Evolutionary conservation across 2,888 invertebrate species (phyloP).

Genomic region (Drosophila buzzatii): DNA sequence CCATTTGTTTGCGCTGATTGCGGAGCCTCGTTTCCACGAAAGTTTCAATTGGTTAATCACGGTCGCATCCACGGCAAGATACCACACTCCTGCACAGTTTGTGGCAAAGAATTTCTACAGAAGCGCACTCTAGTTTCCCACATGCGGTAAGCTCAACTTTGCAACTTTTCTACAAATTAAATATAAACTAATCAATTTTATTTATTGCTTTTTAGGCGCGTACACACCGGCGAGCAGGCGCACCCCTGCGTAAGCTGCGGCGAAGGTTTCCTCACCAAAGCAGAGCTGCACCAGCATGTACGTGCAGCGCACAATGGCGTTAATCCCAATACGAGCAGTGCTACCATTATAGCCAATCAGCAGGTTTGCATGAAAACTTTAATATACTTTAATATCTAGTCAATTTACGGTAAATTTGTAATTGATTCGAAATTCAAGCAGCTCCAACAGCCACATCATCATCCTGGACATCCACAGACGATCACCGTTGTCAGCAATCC

Average conservation of each 20-base stretch:
- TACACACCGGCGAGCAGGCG: slow-evolving; percentile 91
- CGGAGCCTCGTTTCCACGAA: slow-evolving; percentile 92
- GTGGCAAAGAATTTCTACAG: slow-evolving; percentile 94
- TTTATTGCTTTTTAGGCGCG: slow-evolving; percentile 83
- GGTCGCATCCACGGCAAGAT: slow-evolving; percentile 92
- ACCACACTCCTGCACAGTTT: slow-evolving; percentile 92
- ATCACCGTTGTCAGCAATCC: slow-evolving; percentile 85
- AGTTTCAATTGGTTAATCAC: slow-evolving; percentile 94
- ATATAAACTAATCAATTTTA: not conserved
- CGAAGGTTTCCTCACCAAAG: slow-evolving; percentile 90
- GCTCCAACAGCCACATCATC: slow-evolving; percentile 84
- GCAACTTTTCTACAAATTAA: not conserved
- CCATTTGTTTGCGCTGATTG: slow-evolving; percentile 98
- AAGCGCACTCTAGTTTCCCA: slow-evolving; percentile 93
- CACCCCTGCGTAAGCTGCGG: slow-evolving; percentile 91
- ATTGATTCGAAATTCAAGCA: slow-evolving; percentile 83
- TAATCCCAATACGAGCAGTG: slow-evolving; percentile 85
- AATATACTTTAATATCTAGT: not conserved
- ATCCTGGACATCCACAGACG: slow-evolving; percentile 86
- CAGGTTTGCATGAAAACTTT: slow-evolving; percentile 77
- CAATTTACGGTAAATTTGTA: slow-evolving; percentile 8
- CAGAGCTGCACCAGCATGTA: slow-evolving; percentile 89
- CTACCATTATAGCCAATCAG: slow-evolving; percentile 83
- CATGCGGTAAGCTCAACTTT: slow-evolving; percentile 87
- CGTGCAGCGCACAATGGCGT: slow-evolving; percentile 86